Percentiles rank a stretch among this genome's conserved stretches.
Evolutionary conservation across 1,140 invertebrate species (phyloP).

Genomic region (Cotesia typhae): DNA sequence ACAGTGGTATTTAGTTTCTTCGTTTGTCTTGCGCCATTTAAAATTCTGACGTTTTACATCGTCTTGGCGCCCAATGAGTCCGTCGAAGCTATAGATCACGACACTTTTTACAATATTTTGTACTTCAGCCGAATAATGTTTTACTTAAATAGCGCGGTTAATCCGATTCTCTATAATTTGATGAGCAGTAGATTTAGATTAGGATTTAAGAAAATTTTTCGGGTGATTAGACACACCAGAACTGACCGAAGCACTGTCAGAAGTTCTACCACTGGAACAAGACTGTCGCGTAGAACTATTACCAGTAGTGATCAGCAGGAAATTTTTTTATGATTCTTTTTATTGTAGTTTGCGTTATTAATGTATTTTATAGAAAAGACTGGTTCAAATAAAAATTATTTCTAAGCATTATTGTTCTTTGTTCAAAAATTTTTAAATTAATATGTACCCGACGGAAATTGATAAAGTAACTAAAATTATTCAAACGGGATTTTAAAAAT

Average conservation of each 20-base stretch:
- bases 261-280: constrained; percentile 62
- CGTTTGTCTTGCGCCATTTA: constrained; percentile 84
- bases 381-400: too few relatives aligned
- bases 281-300: constrained; percentile 59
- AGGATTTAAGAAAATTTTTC: constrained; percentile 76
- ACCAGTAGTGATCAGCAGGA: constrained; percentile 57
- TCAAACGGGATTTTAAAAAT: too few relatives aligned
- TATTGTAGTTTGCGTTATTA: too few relatives aligned
- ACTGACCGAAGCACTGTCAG: constrained; percentile 61
- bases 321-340: constrained; percentile 51
- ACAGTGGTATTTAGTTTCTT: constrained; percentile 88
- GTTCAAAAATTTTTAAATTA: too few relatives aligned
- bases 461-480: too few relatives aligned
- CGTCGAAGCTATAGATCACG: constrained; percentile 71
- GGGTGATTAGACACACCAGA: constrained; percentile 61
- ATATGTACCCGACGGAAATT: too few relatives aligned
- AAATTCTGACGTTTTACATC: constrained; percentile 83
- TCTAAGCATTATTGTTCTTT: too few relatives aligned
- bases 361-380: too few relatives aligned
- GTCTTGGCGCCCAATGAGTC: constrained; percentile 72
- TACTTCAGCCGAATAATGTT: constrained; percentile 87
- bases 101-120: constrained; percentile 80
- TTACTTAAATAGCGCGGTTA: constrained; percentile 85
- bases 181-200: constrained; percentile 86
- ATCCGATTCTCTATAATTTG: constrained; percentile 85